Conservation (phyloP, 2,797 vertebrate genomes). For the Bovichtus variegatus region DNA sequence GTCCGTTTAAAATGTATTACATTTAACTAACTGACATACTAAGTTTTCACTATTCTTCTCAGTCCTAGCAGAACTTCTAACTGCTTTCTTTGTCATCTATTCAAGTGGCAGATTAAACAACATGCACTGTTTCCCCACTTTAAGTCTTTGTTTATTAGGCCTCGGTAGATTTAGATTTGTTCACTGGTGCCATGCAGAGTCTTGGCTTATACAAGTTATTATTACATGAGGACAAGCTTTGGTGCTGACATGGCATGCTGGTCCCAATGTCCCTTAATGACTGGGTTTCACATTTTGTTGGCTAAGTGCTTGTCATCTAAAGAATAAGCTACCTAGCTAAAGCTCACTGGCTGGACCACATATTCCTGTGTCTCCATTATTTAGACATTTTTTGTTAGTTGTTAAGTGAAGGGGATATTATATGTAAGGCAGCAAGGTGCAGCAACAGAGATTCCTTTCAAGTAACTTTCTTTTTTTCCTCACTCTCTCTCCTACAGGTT, state of each 20-base stretch:
- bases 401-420: constrained; percentile 25
- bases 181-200: constrained; percentile 22
- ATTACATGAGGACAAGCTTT: constrained; percentile 35
- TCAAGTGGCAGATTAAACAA: constrained; percentile 19
- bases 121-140: background rate
- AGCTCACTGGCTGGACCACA: constrained; percentile 25
- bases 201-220: constrained; percentile 34
- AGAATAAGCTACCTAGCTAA: constrained; percentile 37
- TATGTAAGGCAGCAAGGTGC: constrained; percentile 3
- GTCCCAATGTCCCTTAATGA: constrained; percentile 56
- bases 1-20: background rate
- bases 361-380: constrained; percentile 45
- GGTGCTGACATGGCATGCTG: constrained; percentile 47
- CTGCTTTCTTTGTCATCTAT: background rate
- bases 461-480: constrained; percentile 22
- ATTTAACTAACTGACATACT: background rate
- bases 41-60: background rate
- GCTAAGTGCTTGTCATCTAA: constrained; percentile 48
- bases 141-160: constrained; percentile 32
- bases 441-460: constrained; percentile 17
- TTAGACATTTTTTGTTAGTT: constrained; percentile 33
- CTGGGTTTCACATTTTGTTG: constrained; percentile 40
- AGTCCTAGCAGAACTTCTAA: background rate
- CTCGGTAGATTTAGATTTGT: constrained; percentile 39
- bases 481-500: constrained; percentile 82